Evolutionary conservation across 2,113 vertebrate species (phyloP).

Genomic region (Chamaea fasciata): DNA sequence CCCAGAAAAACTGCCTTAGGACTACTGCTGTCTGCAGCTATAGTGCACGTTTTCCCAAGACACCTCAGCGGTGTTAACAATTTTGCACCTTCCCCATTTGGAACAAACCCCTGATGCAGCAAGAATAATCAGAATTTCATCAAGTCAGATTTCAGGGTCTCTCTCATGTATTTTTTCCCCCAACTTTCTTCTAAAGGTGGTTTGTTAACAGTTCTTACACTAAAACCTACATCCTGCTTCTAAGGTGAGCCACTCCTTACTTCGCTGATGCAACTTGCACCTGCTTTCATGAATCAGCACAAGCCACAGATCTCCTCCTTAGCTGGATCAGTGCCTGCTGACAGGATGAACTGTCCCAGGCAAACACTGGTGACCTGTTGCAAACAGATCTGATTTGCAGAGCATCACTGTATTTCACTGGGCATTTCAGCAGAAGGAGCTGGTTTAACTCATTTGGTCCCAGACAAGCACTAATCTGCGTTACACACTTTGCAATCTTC

Average conservation of each 20-base stretch:
- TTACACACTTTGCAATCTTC: background rate
- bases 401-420: background rate
- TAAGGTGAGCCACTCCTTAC: background rate
- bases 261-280: background rate
- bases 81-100: accelerated
- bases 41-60: background rate
- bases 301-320: background rate
- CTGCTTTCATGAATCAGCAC: background rate
- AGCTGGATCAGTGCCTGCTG: background rate
- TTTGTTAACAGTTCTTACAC: background rate
- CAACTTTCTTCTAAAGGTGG: background rate
- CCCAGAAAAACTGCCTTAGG: background rate
- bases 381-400: background rate
- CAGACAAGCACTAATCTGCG: background rate
- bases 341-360: background rate
- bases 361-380: background rate
- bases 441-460: background rate
- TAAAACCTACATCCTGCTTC: background rate
- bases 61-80: background rate
- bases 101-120: background rate
- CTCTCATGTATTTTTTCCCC: background rate
- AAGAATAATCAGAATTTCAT: background rate
- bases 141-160: background rate
- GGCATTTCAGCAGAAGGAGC: background rate
- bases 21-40: background rate